These are phyloP conservation scores for Sorex araneus DNA, from an alignment of 2,113 vertebrate species.

Conservation along the genomic window DNA sequence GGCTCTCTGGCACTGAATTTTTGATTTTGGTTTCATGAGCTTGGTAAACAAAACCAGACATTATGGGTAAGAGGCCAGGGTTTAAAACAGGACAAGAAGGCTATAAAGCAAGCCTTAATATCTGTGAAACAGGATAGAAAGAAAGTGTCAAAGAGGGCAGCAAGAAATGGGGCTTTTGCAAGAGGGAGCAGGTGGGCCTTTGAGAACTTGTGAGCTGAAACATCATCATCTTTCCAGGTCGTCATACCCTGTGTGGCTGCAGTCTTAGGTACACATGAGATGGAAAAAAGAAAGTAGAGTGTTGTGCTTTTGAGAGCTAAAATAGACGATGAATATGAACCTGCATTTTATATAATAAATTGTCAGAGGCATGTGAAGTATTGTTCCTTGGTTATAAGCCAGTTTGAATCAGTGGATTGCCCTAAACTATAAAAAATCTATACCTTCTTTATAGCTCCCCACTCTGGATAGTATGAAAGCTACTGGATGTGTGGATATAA, in stretches of 20 bases:
- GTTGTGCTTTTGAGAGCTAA: conserved; percentile 19
- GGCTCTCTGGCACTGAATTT: neutral
- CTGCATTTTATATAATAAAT: neutral
- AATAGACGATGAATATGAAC: neutral
- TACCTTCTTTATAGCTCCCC: too few relatives aligned
- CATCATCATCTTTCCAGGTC: neutral
- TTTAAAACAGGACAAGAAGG: neutral
- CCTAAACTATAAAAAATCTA: too few relatives aligned
- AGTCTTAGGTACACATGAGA: neutral
- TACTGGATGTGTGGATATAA: neutral
- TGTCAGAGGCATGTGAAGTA: neutral
- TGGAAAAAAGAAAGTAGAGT: neutral
- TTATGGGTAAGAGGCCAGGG: neutral
- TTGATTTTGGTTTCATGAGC: conserved; percentile 27
- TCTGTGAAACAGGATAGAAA: neutral
- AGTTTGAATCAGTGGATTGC: neutral
- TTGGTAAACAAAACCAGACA: neutral
- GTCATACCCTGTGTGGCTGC: neutral
- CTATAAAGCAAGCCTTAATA: neutral
- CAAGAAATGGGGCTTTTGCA: neutral
- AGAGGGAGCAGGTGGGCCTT: neutral
- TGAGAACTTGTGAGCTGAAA: neutral
- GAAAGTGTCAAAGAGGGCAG: neutral
- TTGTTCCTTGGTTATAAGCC: neutral
- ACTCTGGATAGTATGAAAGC: neutral